Evolutionary conservation across 2,888 invertebrate genomes (phyloP), one percentile per base, ranked within the genome.

Genomic region (Pheosia gnoma): DNA sequence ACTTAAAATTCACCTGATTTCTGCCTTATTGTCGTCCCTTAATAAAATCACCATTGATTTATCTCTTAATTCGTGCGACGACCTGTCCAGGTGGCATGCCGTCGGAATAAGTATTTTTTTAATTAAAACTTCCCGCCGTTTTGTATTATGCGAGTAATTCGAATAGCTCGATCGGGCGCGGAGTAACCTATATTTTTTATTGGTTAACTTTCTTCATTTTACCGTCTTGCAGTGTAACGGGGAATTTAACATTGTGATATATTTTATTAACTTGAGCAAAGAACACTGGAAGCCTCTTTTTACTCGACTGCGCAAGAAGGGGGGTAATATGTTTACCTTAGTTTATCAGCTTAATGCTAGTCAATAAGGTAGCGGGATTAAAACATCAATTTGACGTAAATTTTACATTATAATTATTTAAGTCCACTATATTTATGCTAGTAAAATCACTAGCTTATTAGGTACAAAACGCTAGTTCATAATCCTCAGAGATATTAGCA

Each of bases 171-270:
- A 74, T 68, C 60, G 59, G 6, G 11, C 13, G 53, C 4, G 11
- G 53, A 63, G 59, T 66, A 60, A 62, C 67, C 67, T 66, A 66
- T 59, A 70, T 62, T 66, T 64, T 68, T 67, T 72, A 72, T 74
- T 66, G 58, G 63, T 66, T n/a, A 74, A 75, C 61, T 75, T 75
- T 72, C 54, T 70, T 74, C 59, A 75, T 75, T 72, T 68, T 25
- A 57, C 60, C 58, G 59, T 63, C 59, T 25, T 49, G 54, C 45
- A 47, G 38, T 66, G 10, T 59, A 53, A 52, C 5, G 13, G 37
- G 38, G n/a, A 13, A 39, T 13, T 41, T n/a, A 39, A 54, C 55
- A 43, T 60, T 37, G 43, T 59, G 11, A 39, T 36, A 37, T 54
- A 59, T 70, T 67, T 69, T 70, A 61, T 57, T 6, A 66, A 59